Evolutionary conservation across 1,140 invertebrate genomes (phyloP).

Genomic region (Drosophila paulistorum): DNA sequence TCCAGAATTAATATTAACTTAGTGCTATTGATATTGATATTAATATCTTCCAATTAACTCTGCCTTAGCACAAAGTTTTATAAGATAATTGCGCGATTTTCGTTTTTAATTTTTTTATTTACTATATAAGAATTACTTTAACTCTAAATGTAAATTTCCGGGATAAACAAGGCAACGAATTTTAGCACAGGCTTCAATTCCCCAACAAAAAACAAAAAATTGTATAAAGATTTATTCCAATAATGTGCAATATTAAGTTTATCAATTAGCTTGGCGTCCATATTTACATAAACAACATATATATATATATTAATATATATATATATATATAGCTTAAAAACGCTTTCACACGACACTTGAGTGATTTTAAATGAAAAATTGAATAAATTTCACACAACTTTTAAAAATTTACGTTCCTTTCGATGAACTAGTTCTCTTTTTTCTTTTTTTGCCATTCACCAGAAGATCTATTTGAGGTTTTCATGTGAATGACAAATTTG

Average conservation of each 20-base stretch:
- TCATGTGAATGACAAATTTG: slow-evolving; percentile 6
- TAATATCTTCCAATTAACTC: slow-evolving; percentile 77
- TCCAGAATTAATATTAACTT: slow-evolving; percentile 61
- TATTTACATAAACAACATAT: slow-evolving; percentile 31
- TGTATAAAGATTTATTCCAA: slow-evolving; percentile 62
- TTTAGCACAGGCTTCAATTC: slow-evolving; percentile 42
- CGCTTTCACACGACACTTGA: slow-evolving; percentile 32
- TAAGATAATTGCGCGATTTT: slow-evolving; percentile 43
- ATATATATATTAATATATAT: neutral
- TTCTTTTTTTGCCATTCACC: slow-evolving; percentile 13
- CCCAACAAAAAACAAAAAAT: slow-evolving; percentile 13
- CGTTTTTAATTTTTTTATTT: slow-evolving; percentile 41
- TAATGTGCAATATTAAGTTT: slow-evolving; percentile 60
- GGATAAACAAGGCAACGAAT: slow-evolving; percentile 57
- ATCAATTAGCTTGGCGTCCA: slow-evolving; percentile 61
- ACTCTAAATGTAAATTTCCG: slow-evolving; percentile 49
- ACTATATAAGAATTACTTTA: slow-evolving; percentile 64
- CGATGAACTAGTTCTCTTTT: neutral
- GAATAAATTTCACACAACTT: slow-evolving; percentile 31
- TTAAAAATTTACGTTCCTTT: slow-evolving; percentile 11
- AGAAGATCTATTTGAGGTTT: neutral
- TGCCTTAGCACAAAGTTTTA: slow-evolving; percentile 72
- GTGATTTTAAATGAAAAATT: slow-evolving; percentile 40
- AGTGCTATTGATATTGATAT: slow-evolving; percentile 61
- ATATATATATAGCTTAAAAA: slow-evolving; percentile 30